These are phyloP conservation scores for Drosophila funebris DNA, from an alignment of 1,140 invertebrate species.

Conservation along the genomic window DNA sequence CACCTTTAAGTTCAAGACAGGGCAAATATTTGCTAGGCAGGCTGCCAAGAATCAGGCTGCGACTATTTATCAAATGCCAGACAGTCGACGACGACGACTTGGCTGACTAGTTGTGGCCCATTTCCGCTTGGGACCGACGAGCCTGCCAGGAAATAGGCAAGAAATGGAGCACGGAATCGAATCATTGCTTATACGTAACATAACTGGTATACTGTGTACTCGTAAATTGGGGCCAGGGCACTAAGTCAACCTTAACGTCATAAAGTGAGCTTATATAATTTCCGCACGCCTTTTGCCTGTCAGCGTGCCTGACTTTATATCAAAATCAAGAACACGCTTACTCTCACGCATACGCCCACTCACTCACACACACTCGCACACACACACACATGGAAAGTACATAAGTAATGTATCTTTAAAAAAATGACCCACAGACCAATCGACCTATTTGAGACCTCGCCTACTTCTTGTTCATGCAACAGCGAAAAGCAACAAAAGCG, in stretches of 20 bases:
- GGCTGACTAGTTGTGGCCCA: constrained; percentile 40
- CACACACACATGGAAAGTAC: background rate
- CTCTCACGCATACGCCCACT: background rate
- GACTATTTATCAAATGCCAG: constrained; percentile 46
- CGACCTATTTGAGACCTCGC: constrained; percentile 63
- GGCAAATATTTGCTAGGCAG: constrained; percentile 59
- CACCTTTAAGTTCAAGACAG: constrained; percentile 59
- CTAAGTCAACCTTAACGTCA: constrained; percentile 63
- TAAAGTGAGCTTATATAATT: constrained; percentile 71
- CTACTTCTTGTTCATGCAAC: constrained; percentile 55
- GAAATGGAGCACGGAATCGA: constrained; percentile 53
- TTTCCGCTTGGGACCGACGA: constrained; percentile 41
- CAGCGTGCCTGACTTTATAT: constrained; percentile 23
- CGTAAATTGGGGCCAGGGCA: constrained; percentile 51
- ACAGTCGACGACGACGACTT: constrained; percentile 4
- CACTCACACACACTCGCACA: background rate
- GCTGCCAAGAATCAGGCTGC: constrained; percentile 32
- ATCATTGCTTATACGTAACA: constrained; percentile 14
- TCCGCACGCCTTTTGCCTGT: constrained; percentile 44
- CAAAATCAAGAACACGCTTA: constrained; percentile 21
- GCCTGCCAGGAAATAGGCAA: constrained; percentile 31
- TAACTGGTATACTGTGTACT: background rate
- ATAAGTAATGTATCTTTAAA: constrained; percentile 12
- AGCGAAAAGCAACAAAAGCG: constrained; percentile 57
- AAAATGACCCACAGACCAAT: constrained; percentile 52